Base-by-base conservation (phyloP, 1,140 invertebrate genomes). In the Parasteatoda tepidariorum region DNA sequence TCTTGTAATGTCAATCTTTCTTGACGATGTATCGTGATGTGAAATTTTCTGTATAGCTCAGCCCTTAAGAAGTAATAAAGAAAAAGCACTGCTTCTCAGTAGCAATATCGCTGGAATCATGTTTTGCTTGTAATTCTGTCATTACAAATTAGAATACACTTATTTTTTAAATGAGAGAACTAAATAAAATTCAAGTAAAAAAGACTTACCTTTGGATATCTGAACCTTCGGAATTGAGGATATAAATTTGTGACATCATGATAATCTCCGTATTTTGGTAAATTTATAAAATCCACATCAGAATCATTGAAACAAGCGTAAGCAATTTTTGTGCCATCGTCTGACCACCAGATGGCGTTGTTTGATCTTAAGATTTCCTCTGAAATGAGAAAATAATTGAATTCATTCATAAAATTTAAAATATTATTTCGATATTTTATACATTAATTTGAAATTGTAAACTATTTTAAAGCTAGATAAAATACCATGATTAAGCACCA, bases 261-360 rank as follows among this genome's bases (percentile, higher is more conserved):
- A n/a, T 76, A 79, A 15, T 83, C 64, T 2, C 85, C 83, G 62
- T 87, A 87, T 3, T 62, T 62, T 2, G 85, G 84, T n/a, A 84
- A 83, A 57, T 75, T 83, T 2, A 87, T 82, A 62, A 84, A 66
- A 38, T 87, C 86, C 24, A 87, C 86, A 22, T 70, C 54, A 5
- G 86, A 86, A 84, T 90, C 89, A 73, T 90, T 88, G 84, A 90
- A 89, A 6, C 85, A 83, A 3, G 87, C 88, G 84, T 89, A 90
- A n/a, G 85, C 73, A 7, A 90, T 70, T 73, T 86, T 87, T 2
- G 84, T 85, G 9, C 88, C 89, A 33, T 87, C 83, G 5, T 86
- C 84, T 3, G 89, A 89, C 87, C 89, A 89, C 89, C 89, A 90
- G 24, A 89, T 61, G 18, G 89, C 89, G 34, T 89, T 83, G 71